Evolutionary conservation across 2,797 vertebrate genomes (phyloP), one percentile per base, ranked within the genome.

Genomic region (Carapus acus): DNA sequence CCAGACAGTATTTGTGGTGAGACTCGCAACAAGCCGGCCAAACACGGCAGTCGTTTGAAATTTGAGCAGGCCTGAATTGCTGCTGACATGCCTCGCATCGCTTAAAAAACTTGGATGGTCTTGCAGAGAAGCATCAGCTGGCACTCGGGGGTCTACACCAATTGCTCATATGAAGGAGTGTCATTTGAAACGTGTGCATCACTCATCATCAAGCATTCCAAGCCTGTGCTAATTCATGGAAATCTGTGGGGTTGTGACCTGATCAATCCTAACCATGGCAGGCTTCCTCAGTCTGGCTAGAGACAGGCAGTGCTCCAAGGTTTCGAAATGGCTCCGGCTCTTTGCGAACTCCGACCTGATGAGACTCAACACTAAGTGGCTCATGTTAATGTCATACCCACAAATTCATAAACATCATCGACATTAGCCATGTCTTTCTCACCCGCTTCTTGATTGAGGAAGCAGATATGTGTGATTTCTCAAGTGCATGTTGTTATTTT

Each of bases 1-100:
- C 50, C 65, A 43, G 76, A 80, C 84, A 85, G 84, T 86, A 87
- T 87, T 89, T 88, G 78, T 76, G 86, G 83, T 81, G 75, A 73
- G 71, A 80, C 81, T 83, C 67, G 79, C 73, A 68, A 74, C 83
- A 80, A 64, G 69, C 63, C 31, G 34, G 77, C 73, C 74, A 81
- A 78, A 78, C 46, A 65, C 81, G 78, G 75, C 76, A 67, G 56
- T 66, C 80, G 54, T 85, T 85, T 86, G 86, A 86, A 86, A 88
- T 71, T 67, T 2, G 83, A 89, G 77, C 81, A 24, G 51, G 57
- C 67, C 62, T 58, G 76, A 80, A 83, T 77, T 68, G 34, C 74
- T 63, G 75, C 79, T 74, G 71, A 65, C 78, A 67, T 81, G 73
- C 83, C 64, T 77, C 18, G 55, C 83, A 66, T 82, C 73, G 70